Conservation (phyloP, 2,113 vertebrate species). For the Chitala chitala region DNA sequence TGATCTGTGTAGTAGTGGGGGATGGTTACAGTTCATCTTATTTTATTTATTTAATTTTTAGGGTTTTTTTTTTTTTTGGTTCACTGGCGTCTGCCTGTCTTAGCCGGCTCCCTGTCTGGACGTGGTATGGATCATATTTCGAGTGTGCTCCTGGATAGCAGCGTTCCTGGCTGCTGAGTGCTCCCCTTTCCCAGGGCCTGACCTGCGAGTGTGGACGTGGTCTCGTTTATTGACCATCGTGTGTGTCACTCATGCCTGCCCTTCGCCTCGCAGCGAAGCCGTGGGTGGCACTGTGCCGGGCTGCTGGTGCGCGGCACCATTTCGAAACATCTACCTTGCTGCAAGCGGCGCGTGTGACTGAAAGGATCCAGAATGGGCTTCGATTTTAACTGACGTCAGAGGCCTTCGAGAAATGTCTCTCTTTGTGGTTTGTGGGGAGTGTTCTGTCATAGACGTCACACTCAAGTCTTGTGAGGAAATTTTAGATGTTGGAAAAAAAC, state of each 20-base stretch:
- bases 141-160: slow-evolving; percentile 3
- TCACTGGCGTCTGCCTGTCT: slow-evolving; percentile 19
- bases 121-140: not conserved
- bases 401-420: no score
- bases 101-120: slow-evolving; percentile 10
- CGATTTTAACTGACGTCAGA: no score
- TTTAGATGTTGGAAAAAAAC: no score
- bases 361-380: no score
- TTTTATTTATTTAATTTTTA: not conserved
- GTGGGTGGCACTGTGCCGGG: not conserved
- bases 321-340: no score
- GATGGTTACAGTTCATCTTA: not conserved
- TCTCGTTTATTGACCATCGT: not conserved
- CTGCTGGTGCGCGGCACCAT: no score
- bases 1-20: not conserved
- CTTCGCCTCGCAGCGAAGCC: not conserved
- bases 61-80: not conserved
- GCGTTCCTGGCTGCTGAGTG: not conserved
- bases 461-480: no score
- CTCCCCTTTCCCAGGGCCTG: not conserved
- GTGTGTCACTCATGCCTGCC: not conserved
- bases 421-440: no score
- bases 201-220: not conserved
- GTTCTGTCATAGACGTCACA: no score
- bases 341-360: no score